Evolutionary conservation across 2,113 vertebrate genomes (phyloP).

Genomic region (Podarcis muralis): DNA sequence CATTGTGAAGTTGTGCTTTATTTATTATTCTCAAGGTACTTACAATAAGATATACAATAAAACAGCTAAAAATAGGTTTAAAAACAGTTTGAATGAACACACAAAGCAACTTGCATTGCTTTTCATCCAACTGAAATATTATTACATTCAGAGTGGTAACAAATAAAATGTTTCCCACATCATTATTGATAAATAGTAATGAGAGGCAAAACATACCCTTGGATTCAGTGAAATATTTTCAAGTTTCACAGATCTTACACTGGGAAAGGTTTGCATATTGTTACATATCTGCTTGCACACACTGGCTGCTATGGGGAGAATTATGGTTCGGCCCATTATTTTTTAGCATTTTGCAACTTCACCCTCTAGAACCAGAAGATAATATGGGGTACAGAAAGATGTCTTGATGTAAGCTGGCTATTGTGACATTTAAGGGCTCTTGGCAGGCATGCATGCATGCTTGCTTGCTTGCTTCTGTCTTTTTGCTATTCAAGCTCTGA

Average conservation of each 20-base stretch:
- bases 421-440: background rate
- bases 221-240: background rate
- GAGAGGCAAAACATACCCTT: background rate
- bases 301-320: background rate
- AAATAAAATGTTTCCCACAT: background rate
- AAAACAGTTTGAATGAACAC: no score
- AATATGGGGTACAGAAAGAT: background rate
- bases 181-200: slow-evolving; percentile 25
- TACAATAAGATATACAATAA: no score
- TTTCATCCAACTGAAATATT: no score
- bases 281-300: background rate
- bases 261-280: background rate
- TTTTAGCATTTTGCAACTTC: background rate
- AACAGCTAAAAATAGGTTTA: no score
- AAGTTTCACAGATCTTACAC: slow-evolving; percentile 12
- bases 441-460: background rate
- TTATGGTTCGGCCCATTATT: background rate
- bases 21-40: slow-evolving; percentile 3
- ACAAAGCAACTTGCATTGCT: no score
- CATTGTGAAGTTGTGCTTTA: background rate
- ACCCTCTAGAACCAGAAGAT: background rate
- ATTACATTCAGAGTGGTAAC: background rate
- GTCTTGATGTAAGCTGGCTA: background rate
- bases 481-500: background rate
- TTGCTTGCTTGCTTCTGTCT: background rate